Percentiles rank a stretch among this genome's conserved stretches.
Conservation (phyloP, 2,797 vertebrate species). For the Girardinus metallicus region DNA sequence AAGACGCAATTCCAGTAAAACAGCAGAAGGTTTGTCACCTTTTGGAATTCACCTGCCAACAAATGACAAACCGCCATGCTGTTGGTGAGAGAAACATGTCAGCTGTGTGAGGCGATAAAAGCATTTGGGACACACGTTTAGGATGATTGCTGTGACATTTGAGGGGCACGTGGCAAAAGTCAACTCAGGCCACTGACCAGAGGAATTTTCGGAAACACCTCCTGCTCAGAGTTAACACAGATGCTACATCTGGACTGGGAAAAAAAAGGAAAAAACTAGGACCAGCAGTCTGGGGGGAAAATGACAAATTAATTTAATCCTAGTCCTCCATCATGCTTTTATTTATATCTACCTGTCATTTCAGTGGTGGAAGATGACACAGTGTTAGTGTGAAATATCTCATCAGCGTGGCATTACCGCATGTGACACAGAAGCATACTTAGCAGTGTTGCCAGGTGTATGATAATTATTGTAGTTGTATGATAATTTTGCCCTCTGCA, state of each 20-base stretch:
- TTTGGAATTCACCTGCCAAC: slow-evolving; percentile 39
- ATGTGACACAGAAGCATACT: not conserved
- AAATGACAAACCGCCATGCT: slow-evolving; percentile 11
- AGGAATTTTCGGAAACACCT: slow-evolving; percentile 1
- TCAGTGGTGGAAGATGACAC: not conserved
- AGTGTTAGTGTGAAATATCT: not conserved
- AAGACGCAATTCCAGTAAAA: slow-evolving; percentile 34
- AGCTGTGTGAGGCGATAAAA: slow-evolving; percentile 21
- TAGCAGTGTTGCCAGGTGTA: no score
- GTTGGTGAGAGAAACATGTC: slow-evolving; percentile 24
- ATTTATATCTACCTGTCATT: not conserved
- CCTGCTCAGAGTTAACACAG: slow-evolving; percentile 11
- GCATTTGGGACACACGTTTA: slow-evolving; percentile 26
- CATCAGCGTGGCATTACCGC: no score
- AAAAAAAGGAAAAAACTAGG: not conserved
- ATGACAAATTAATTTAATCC: not conserved
- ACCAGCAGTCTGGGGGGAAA: not conserved
- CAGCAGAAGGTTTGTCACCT: slow-evolving; percentile 38
- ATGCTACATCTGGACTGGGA: not conserved
- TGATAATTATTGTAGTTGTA: no score
- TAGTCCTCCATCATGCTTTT: not conserved
- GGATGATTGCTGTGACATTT: slow-evolving; percentile 61
- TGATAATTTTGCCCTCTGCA: no score
- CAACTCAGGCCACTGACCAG: slow-evolving; percentile 28
- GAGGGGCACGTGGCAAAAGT: slow-evolving; percentile 52